Evolutionary conservation across 92 coral and sea anemone species (phyloP).

Genomic region (Phenganax stokvisi): DNA sequence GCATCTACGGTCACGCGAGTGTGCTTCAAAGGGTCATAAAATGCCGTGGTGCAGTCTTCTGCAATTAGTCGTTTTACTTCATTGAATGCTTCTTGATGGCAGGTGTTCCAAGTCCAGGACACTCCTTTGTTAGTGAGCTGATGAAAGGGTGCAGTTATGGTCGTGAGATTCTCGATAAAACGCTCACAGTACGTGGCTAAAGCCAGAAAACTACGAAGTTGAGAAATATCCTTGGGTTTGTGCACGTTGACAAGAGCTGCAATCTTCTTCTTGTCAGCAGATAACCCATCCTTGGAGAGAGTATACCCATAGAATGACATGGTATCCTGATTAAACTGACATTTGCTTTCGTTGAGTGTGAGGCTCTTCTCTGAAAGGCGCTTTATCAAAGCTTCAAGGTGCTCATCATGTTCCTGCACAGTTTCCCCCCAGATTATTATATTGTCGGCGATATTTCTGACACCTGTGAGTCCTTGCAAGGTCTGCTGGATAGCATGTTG

Average conservation of each 20-base stretch:
- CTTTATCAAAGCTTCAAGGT: constrained; percentile 16
- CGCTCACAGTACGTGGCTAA: too few relatives aligned
- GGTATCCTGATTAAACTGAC: too few relatives aligned
- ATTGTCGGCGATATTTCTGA: constrained; percentile 42
- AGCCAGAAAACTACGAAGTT: too few relatives aligned
- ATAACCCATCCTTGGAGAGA: too few relatives aligned
- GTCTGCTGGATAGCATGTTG: constrained; percentile 34
- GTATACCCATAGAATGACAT: too few relatives aligned
- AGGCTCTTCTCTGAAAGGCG: constrained; percentile 28
- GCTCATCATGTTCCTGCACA: constrained; percentile 40
- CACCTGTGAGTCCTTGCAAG: constrained; percentile 47
- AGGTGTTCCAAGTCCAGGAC: too few relatives aligned
- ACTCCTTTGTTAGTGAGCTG: not conserved
- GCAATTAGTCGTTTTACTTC: not conserved
- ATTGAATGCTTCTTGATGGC: not conserved
- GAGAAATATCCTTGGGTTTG: too few relatives aligned
- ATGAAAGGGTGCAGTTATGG: too few relatives aligned
- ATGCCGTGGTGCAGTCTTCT: not conserved
- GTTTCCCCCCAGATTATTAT: constrained; percentile 33
- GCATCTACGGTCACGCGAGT: constrained; percentile 11
- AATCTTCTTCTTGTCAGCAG: too few relatives aligned
- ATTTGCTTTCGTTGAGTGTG: not conserved
- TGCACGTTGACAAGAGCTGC: too few relatives aligned
- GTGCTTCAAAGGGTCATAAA: constrained; percentile 4
- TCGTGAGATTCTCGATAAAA: too few relatives aligned